Base-by-base conservation (phyloP, 2,888 invertebrate species). In the Nycteola revayana region DNA sequence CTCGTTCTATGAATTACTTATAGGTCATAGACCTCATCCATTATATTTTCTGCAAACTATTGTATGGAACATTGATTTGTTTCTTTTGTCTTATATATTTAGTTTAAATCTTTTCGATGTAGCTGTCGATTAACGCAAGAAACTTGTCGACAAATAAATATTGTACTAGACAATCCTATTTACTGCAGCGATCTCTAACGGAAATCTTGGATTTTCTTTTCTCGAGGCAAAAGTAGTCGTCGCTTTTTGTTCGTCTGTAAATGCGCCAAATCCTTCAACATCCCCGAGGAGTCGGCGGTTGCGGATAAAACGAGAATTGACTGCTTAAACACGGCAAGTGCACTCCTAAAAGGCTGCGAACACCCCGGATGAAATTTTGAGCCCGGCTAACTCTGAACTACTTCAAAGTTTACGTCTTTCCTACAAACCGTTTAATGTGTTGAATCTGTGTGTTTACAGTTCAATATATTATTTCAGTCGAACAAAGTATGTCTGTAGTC, bases 1-100 rank as follows among this genome's bases (percentile, higher is more conserved):
- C 77, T 80, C 81, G 78, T 81, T 83, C 84, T 86, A 82, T 83
- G 84, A 85, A 86, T 87, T 85, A 82, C 85, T 85, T 79, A 85
- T 73, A 83, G 87, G 82, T 86, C 87, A 69, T 81, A 82, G 86
- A 86, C 85, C 87, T 72, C 66, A 71, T 70, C 66, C 68, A 81
- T 78, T 81, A 82, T 69, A 72, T 76, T 77, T 60, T 62, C 51
- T 57, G 55, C 60, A 62, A 62, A 66, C 61, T 58, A 62, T 63
- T 62, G 49, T 60, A 56, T 58, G 55, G 55, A 68, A 66, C 54
- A 60, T 53, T 58, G 58, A 65, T 66, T 60, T 45, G 51, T 60
- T 21, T 21, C 21, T n/a, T 2, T 21, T 5, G 14, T 5, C 5
- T 14, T 21, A 5, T 3, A n/a, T 21, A 21, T 21, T 7, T 21